Conservation (phyloP, 2,113 vertebrate species). For the Podarcis cretensis region DNA sequence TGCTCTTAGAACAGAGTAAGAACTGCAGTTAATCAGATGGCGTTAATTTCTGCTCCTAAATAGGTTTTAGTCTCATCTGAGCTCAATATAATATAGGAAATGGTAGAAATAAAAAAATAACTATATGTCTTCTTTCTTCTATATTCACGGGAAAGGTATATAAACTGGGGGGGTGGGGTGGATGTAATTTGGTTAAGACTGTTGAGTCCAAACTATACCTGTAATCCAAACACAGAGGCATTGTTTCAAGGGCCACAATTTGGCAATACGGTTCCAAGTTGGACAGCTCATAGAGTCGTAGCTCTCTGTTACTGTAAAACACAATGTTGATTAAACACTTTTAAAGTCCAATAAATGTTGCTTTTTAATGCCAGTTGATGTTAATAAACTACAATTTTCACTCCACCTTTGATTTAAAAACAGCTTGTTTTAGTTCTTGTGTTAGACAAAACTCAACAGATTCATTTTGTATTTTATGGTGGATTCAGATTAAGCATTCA, state of each 20-base stretch:
- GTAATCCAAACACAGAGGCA: constrained; percentile 11
- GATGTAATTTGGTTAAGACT: neutral
- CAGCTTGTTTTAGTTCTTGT: neutral
- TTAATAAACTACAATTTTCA: neutral
- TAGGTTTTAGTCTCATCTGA: neutral
- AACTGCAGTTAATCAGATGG: neutral
- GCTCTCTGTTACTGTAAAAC: constrained; percentile 55
- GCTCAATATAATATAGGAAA: too few relatives aligned
- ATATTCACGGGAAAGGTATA: neutral
- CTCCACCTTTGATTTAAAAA: constrained; percentile 23
- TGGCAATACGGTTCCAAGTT: constrained; percentile 55
- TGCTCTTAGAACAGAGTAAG: neutral
- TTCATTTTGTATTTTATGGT: constrained; percentile 12
- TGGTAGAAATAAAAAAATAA: too few relatives aligned
- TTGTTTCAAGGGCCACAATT: constrained; percentile 44
- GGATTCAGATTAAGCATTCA: neutral
- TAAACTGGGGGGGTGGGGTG: too few relatives aligned
- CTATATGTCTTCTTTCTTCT: too few relatives aligned
- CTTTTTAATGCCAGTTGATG: neutral
- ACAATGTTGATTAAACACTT: constrained; percentile 27
- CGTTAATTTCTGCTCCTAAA: neutral
- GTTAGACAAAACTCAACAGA: constrained; percentile 36
- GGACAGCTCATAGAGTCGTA: constrained; percentile 50
- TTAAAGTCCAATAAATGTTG: constrained; percentile 18
- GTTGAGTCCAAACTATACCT: constrained; percentile 6